Conservation (phyloP, 2,888 invertebrate genomes). For the Acholoe squamosa region DNA sequence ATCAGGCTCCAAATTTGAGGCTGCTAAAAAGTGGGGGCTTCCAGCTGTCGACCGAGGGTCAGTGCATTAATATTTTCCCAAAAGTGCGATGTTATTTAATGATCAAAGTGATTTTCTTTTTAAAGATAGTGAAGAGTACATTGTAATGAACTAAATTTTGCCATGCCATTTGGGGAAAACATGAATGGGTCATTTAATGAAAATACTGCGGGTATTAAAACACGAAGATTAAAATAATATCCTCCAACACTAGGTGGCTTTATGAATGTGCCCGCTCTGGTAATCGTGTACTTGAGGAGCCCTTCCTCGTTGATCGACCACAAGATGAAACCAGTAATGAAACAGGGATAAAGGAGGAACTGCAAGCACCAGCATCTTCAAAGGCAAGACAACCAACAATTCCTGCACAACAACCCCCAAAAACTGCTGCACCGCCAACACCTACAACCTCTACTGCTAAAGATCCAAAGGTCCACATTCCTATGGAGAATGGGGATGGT, state of each 20-base stretch:
- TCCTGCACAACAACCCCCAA: not conserved
- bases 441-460: not conserved
- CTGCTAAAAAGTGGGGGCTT: conserved; percentile 93
- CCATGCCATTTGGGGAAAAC: no score
- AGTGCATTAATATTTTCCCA: no score
- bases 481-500: no score
- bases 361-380: not conserved
- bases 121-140: no score
- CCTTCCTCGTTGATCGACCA: conserved; percentile 70
- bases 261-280: conserved; percentile 87
- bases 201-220: no score
- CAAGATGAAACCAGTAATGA: not conserved
- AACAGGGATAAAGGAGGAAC: not conserved
- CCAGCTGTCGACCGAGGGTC: conserved; percentile 89
- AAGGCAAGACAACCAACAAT: no score
- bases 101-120: no score
- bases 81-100: no score
- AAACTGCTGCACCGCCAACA: not conserved
- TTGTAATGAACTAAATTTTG: no score
- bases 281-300: conserved; percentile 84
- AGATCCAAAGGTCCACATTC: no score
- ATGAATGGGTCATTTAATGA: no score
- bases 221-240: no score
- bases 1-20: conserved; percentile 90
- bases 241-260: conserved; percentile 86